Evolutionary conservation across 2,113 vertebrate species (phyloP).

Genomic region (Corvus hawaiiensis): DNA sequence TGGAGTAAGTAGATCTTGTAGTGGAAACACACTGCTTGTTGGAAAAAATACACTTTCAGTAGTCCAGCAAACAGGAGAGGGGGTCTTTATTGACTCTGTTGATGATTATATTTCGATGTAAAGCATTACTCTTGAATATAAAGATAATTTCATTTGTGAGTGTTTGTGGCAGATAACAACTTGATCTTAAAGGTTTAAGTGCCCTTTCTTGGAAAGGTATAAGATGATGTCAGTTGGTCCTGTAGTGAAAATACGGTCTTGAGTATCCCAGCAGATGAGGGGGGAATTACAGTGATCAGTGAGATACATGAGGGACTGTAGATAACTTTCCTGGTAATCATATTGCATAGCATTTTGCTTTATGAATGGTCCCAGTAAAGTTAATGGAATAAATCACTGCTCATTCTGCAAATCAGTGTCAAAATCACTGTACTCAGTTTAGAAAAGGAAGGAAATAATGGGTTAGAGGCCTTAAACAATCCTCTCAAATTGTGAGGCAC

Average conservation of each 20-base stretch:
- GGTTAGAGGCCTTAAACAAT: background rate
- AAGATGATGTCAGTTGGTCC: background rate
- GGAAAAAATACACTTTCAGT: background rate
- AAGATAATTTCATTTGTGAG: background rate
- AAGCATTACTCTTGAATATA: background rate
- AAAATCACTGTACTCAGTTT: background rate
- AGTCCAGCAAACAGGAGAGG: background rate
- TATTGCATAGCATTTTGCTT: background rate
- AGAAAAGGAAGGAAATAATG: background rate
- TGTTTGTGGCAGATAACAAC: background rate
- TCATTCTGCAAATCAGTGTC: background rate
- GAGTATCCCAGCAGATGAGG: background rate
- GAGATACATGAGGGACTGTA: background rate
- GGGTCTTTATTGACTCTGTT: background rate
- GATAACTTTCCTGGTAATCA: background rate
- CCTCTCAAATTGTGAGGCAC: background rate
- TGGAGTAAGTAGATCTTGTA: conserved; percentile 59
- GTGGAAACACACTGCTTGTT: background rate
- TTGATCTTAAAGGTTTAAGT: background rate
- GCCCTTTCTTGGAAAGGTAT: background rate
- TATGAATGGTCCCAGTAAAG: background rate
- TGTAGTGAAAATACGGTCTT: background rate
- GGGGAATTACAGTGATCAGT: background rate
- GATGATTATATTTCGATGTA: background rate
- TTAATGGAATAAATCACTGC: background rate